Evolutionary conservation across 2,888 invertebrate genomes (phyloP), one percentile per base, ranked within the genome.

Genomic region (Eledone cirrhosa): DNA sequence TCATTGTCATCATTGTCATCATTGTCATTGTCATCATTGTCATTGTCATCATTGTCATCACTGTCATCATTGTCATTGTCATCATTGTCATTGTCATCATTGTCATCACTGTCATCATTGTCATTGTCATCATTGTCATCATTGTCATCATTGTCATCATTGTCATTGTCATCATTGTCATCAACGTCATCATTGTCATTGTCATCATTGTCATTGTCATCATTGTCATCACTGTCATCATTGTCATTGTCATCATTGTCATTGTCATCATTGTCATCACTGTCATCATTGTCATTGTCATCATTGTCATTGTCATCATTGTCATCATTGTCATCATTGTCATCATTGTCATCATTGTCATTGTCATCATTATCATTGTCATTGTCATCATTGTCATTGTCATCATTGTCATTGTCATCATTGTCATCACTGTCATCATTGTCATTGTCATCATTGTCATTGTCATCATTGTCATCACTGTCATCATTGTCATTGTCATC

Each of bases 391-490:
- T 53, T 53, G 19, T 53, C 22, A 53, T 53, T 22, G 19, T 53
- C 22, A 53, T 53, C 22, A 53, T 53, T 41, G 14, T 75, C 48
- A 79, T 77, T 31, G 27, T 77, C 31, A 22, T 79, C 48, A 31
- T 72, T 48, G 31, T 79, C 59, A 72, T 59, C 77, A 79, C 79
- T 76, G 65, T 80, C 78, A 76, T 79, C 80, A 67, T 79, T 41
- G 14, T 75, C 48, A 79, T 77, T 31, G 27, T 77, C 31, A 22
- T 79, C 48, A 31, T 72, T 48, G 31, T 79, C 59, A 72, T 59
- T 67, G 76, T 80, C 76, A 77, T 80, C 78, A 76, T 79, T 78
- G 48, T 79, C 79, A 65, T 77, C 69, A 76, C 48, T 48, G 19
- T 77, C 69, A 48, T 77, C 72, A 65, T 48, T 77, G 77, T 74